These are phyloP conservation scores for Stictonetta naevosa DNA, from an alignment of 2,113 vertebrate species.

Conservation along the genomic window DNA sequence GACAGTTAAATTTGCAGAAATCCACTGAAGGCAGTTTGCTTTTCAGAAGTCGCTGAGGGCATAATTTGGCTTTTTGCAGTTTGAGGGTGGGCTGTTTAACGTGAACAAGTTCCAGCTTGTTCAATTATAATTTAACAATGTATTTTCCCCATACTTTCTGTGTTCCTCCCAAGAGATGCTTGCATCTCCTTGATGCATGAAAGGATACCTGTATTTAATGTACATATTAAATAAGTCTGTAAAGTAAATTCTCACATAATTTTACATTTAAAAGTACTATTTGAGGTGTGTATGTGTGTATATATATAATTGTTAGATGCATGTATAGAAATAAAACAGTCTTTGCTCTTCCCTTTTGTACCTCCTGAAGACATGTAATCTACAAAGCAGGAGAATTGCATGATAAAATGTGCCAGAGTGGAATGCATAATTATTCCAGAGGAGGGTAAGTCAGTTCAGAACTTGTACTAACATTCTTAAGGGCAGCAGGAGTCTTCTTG, in stretches of 20 bases:
- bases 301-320: slow-evolving; percentile 46
- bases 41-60: slow-evolving; percentile 57
- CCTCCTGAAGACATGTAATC: slow-evolving; percentile 69
- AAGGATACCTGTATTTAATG: slow-evolving; percentile 47
- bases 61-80: slow-evolving; percentile 55
- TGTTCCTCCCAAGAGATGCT: slow-evolving; percentile 48
- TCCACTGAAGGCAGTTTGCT: slow-evolving; percentile 50
- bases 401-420: slow-evolving; percentile 67
- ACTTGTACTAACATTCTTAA: slow-evolving; percentile 72
- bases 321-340: slow-evolving; percentile 43
- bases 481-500: slow-evolving; percentile 57
- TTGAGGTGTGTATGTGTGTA: slow-evolving; percentile 52
- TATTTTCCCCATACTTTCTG: slow-evolving; percentile 4
- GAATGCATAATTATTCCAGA: slow-evolving; percentile 72
- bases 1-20: slow-evolving; percentile 59
- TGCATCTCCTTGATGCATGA: slow-evolving; percentile 49
- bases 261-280: slow-evolving; percentile 52
- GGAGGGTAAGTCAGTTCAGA: slow-evolving; percentile 73
- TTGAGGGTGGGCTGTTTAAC: slow-evolving; percentile 68
- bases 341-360: slow-evolving; percentile 69
- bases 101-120: slow-evolving; percentile 57
- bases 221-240: slow-evolving; percentile 42
- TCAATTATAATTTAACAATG: slow-evolving; percentile 37
- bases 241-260: slow-evolving; percentile 66
- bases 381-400: slow-evolving; percentile 61